phyloP scores from a whole-genome alignment of 37 sponge, comb jelly and placozoan genomes.

The Hexactinellida sp. region DNA sequence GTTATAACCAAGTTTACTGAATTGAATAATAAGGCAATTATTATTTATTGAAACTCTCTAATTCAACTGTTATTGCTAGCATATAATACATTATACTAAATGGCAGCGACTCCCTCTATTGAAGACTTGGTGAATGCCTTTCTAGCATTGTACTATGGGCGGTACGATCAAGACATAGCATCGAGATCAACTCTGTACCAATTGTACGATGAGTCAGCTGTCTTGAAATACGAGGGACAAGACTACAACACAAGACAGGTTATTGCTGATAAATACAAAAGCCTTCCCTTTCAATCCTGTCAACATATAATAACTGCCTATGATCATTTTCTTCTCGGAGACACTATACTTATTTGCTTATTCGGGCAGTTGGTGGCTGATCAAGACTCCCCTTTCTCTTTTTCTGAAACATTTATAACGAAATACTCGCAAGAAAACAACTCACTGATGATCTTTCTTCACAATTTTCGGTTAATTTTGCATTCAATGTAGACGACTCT shows the following conservation, averaged over 20 bases:
- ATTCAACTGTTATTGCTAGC: no score
- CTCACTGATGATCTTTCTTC: not conserved
- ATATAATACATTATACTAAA: no score
- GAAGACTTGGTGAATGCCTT: not conserved
- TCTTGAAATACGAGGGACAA: not conserved
- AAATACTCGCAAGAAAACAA: not conserved
- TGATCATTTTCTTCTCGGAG: not conserved
- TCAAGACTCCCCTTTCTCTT: not conserved
- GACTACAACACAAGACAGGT: not conserved
- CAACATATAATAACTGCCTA: not conserved
- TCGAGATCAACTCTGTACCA: not conserved
- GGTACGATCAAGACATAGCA: not conserved
- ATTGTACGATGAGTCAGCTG: not conserved
- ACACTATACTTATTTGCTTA: not conserved
- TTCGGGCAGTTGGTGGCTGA: not conserved
- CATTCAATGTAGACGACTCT: not conserved
- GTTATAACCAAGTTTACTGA: no score
- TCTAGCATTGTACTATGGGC: not conserved
- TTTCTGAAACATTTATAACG: not conserved
- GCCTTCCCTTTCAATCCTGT: not conserved
- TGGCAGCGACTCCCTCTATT: not conserved
- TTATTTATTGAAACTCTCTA: no score
- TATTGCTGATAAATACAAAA: constrained; percentile 13
- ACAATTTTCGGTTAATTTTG: not conserved
- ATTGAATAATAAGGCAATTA: no score